Base-by-base conservation (phyloP, 2,888 invertebrate genomes). In the Drosophila yooni region DNA sequence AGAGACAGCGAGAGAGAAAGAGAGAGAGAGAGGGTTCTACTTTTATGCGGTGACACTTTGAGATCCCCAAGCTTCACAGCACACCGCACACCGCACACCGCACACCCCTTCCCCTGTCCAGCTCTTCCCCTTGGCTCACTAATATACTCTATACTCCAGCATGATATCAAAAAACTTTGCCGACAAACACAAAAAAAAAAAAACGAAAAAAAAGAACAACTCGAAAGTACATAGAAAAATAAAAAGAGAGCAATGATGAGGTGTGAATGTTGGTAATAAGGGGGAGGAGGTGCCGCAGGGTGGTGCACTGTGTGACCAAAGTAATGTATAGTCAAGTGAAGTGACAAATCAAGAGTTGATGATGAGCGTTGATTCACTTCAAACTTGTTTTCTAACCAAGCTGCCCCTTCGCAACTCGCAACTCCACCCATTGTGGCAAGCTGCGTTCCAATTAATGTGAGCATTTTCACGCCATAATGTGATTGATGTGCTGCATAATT, bases 31-130 rank as follows among this genome's bases (percentile, higher is more conserved):
- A 13, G 70, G 74, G 75, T 76, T 79, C 68, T 69, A 79, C 84
- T 88, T 89, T 72, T 82, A 79, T 86, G 89, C 76, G 81, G 79
- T 89, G 90, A 87, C 90, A 90, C 79, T 87, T 90, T 81, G 69
- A 56, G n/a, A 36, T 36, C 56, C 11, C 36, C 13, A 3, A 36
- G 43, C 21, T 46, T 7, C 21, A 51, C 64, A 53, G 62, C 40
- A 53, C 21, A 51, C 64, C 57, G 62, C 40, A 53, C 21, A n/a
- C 33, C 51, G 8, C 43, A 33, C 33, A 33, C 13, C n/a, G n/a
- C n/a, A n/a, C n/a, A n/a, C n/a, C 18, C 8, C 10, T 29, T 36
- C n/a, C 13, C 21, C 46, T 4, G n/a, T 50, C 43, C 59, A 21
- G 0, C 2, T 2, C n/a, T 7, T 8, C 33, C 7, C 29, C 36